These are phyloP conservation scores for Acleris laterana DNA, from an alignment of 2,888 invertebrate species.

Conservation along the genomic window DNA sequence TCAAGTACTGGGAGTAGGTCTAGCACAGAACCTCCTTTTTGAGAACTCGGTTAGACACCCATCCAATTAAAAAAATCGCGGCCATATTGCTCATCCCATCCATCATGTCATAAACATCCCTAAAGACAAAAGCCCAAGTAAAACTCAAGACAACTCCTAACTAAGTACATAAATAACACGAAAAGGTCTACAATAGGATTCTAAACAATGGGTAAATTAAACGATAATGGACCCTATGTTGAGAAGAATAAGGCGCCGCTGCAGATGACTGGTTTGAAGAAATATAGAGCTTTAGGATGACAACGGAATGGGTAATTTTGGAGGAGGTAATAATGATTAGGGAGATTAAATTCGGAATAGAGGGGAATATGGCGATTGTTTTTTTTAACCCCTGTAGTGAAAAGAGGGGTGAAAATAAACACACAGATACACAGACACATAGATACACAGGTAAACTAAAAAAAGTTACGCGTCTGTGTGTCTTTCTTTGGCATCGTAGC, in stretches of 20 bases:
- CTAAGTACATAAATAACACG: constrained; percentile 36
- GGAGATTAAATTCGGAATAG: background rate
- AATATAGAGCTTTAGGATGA: constrained; percentile 23
- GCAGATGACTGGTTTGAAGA: constrained; percentile 34
- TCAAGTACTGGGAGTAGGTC: too few species aligned
- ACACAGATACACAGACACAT: too few species aligned
- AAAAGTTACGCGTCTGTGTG: too few species aligned
- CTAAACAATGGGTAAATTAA: constrained; percentile 26
- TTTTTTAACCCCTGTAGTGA: too few species aligned
- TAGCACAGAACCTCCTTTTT: too few species aligned
- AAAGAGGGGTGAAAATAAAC: too few species aligned
- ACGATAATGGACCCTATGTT: constrained; percentile 32
- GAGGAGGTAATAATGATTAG: constrained; percentile 28
- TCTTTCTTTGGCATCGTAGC: too few species aligned
- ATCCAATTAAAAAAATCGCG: constrained; percentile 8
- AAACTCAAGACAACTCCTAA: constrained; percentile 36
- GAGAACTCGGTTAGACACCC: background rate
- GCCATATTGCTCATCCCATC: constrained; percentile 19
- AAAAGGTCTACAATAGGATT: constrained; percentile 26
- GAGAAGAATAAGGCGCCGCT: constrained; percentile 32
- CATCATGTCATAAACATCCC: constrained; percentile 31
- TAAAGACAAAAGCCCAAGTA: constrained; percentile 31
- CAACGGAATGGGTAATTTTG: constrained; percentile 3
- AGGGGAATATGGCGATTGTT: too few species aligned
- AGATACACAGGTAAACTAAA: too few species aligned